These are phyloP conservation scores for Aphrocallistes beatrix DNA, from an alignment of 37 sponge, comb jelly and placozoan genomes.

Conservation along the genomic window DNA sequence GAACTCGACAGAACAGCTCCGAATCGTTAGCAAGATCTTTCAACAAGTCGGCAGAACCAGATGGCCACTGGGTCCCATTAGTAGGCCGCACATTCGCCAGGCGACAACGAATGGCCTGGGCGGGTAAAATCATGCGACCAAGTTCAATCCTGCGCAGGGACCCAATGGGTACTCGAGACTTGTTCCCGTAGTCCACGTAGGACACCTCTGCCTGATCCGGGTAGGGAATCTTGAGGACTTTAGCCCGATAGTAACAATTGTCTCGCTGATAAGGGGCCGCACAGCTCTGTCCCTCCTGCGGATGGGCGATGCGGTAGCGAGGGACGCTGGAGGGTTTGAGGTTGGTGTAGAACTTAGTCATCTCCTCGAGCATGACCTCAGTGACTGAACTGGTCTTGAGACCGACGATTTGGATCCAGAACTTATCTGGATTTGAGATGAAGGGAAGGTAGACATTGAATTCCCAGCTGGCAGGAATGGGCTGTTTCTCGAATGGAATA, in stretches of 20 bases:
- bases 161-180: neutral
- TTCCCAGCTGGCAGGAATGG: constrained; percentile 1
- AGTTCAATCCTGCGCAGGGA: constrained; percentile 25
- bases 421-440: neutral
- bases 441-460: neutral
- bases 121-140: constrained; percentile 39
- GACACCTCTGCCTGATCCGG: constrained; percentile 30
- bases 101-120: constrained; percentile 38
- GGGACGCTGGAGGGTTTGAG: neutral
- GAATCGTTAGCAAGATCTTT: neutral
- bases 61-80: constrained; percentile 21
- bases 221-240: constrained; percentile 19
- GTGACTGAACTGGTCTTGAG: constrained; percentile 32
- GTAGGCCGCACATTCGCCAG: constrained; percentile 48
- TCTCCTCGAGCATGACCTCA: constrained; percentile 43
- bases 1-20: neutral
- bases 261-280: constrained; percentile 44
- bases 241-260: constrained; percentile 47
- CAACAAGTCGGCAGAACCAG: neutral
- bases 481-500: neutral
- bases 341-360: constrained; percentile 34
- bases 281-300: constrained; percentile 35
- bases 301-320: neutral
- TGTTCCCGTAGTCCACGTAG: constrained; percentile 69
- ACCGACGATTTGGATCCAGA: constrained; percentile 45